Conservation (phyloP, 2,113 vertebrate genomes). For the Sturnira hondurensis region DNA sequence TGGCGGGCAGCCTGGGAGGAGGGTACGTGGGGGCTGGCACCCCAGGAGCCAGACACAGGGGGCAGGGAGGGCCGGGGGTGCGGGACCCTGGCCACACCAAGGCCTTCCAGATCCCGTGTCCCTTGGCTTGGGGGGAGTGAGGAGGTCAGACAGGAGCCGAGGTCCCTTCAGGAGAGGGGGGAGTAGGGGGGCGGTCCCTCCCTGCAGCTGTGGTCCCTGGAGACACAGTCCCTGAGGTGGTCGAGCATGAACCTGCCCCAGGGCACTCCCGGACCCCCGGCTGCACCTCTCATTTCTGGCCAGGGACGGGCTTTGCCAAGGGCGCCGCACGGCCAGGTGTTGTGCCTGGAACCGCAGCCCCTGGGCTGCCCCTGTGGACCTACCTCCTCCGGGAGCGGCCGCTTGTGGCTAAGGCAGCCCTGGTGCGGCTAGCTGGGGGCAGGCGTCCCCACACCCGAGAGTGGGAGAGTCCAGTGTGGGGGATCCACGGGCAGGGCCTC, state of each 20-base stretch:
- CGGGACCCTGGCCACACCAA: neutral
- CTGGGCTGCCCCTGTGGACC: neutral
- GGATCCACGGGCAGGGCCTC: too few species aligned
- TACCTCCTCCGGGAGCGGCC: fast-evolving
- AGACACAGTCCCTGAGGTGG: neutral
- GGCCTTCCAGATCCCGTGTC: neutral
- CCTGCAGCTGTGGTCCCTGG: neutral
- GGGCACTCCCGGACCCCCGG: neutral
- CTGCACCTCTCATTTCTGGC: too few species aligned
- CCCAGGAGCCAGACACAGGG: neutral
- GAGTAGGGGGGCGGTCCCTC: neutral
- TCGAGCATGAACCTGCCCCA: neutral
- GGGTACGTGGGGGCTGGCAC: fast-evolving
- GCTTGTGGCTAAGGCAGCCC: too few species aligned
- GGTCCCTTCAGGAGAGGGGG: fast-evolving
- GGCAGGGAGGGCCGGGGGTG: neutral
- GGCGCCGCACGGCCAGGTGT: fast-evolving
- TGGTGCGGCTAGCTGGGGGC: too few species aligned
- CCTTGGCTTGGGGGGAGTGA: neutral
- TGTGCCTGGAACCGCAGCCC: neutral
- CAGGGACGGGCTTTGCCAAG: neutral
- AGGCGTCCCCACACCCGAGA: neutral
- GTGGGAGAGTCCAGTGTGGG: fast-evolving
- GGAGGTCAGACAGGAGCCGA: neutral
- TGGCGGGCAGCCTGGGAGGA: neutral